A percentile compares a stretch with the other conserved stretches of the same genome.
Conservation (phyloP, 1,140 invertebrate genomes). For the Formica selysi region DNA sequence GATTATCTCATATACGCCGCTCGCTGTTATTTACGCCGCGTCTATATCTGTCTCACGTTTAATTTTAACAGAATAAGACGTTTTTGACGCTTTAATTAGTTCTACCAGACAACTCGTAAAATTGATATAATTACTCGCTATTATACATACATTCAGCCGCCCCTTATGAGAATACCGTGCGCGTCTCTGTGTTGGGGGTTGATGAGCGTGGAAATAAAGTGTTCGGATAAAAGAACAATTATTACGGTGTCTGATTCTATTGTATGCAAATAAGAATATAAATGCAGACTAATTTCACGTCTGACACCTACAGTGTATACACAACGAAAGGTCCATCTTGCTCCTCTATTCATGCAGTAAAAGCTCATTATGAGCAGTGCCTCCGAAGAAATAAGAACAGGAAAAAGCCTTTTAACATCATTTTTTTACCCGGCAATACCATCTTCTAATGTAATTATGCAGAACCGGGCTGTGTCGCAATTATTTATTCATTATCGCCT, state of each 20-base stretch:
- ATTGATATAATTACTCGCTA: constrained; percentile 55
- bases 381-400: constrained; percentile 72
- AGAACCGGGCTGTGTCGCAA: constrained; percentile 34
- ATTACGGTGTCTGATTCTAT: constrained; percentile 74
- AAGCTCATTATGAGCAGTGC: constrained; percentile 71
- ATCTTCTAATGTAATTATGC: constrained; percentile 68
- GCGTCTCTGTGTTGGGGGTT: neutral
- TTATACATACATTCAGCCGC: constrained; percentile 6
- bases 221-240: constrained; percentile 73
- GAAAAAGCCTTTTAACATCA: constrained; percentile 65
- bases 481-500: constrained; percentile 69
- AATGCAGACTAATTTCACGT: constrained; percentile 74
- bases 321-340: constrained; percentile 68
- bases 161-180: neutral
- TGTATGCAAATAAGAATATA: constrained; percentile 77
- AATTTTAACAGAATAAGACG: constrained; percentile 34
- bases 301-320: constrained; percentile 67
- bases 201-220: constrained; percentile 65
- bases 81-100: constrained; percentile 39
- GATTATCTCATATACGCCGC: neutral
- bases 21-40: neutral
- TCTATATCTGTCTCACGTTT: constrained; percentile 19
- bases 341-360: constrained; percentile 73
- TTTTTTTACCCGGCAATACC: constrained; percentile 55
- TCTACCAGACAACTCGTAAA: constrained; percentile 25